phyloP scores from a whole-genome alignment of 2,797 vertebrate genomes.

The Falco biarmicus region DNA sequence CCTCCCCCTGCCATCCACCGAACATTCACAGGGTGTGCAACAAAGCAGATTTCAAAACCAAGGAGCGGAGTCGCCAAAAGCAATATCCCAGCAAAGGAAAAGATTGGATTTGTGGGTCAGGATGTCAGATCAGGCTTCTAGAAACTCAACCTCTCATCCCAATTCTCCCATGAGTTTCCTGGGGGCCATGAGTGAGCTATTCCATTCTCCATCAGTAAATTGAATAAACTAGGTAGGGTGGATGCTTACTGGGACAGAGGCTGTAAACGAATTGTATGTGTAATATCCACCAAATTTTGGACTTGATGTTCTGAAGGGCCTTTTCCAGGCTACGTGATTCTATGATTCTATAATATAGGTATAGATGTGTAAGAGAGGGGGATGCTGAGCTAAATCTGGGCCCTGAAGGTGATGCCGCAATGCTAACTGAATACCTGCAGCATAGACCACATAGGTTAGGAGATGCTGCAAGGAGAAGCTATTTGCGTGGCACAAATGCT shows the following conservation, averaged over 20 bases:
- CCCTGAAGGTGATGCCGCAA: not conserved
- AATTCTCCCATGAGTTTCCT: not conserved
- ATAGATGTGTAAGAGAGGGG: not conserved
- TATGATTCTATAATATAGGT: not conserved
- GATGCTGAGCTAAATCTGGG: not conserved
- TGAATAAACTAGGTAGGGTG: not conserved
- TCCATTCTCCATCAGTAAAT: not conserved
- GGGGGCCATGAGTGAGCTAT: not conserved
- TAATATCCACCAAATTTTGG: not conserved
- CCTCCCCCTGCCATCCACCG: not conserved
- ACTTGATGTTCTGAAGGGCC: not conserved
- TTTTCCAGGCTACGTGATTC: not conserved
- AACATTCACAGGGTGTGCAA: not conserved
- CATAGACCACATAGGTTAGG: not conserved
- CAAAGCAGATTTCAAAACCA: not conserved
- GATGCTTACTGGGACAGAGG: not conserved
- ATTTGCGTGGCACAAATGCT: not conserved
- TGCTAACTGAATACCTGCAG: not conserved
- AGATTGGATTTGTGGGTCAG: not conserved
- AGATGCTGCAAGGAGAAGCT: not conserved
- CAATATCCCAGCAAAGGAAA: not conserved
- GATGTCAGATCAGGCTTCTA: not conserved
- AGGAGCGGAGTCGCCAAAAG: not conserved
- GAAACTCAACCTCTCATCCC: not conserved
- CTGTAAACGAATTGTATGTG: not conserved